phyloP scores from a whole-genome alignment of 2,888 invertebrate genomes.

The Subacronicta megacephala region DNA sequence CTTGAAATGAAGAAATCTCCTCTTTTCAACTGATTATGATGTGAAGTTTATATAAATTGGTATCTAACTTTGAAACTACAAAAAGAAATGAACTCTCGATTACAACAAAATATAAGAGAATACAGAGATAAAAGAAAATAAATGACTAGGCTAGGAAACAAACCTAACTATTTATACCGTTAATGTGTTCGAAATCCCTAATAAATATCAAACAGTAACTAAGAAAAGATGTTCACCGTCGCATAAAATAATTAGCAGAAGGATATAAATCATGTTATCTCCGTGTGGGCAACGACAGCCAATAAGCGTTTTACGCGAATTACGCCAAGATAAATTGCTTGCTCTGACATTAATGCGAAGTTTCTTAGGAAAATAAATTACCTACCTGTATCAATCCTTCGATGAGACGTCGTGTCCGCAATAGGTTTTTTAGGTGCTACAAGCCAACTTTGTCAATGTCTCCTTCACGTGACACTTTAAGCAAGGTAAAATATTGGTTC shows the following conservation, averaged over 20 bases:
- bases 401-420: conserved; percentile 64
- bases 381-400: conserved; percentile 76
- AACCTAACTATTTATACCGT: conserved; percentile 2
- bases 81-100: too few species aligned
- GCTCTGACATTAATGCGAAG: conserved; percentile 81
- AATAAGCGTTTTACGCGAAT: conserved; percentile 85
- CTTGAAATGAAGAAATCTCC: too few species aligned
- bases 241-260: conserved; percentile 71
- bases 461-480: conserved; percentile 48
- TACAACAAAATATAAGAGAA: too few species aligned
- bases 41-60: too few species aligned
- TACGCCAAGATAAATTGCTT: conserved; percentile 83
- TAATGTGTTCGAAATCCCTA: conserved; percentile 16
- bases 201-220: conserved; percentile 46
- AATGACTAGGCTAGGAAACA: neutral
- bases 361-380: conserved; percentile 81
- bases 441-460: conserved; percentile 69
- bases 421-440: conserved; percentile 61
- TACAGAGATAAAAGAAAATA: neutral
- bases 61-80: too few species aligned
- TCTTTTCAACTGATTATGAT: too few species aligned
- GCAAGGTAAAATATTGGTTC: conserved; percentile 47
- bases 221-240: conserved; percentile 53
- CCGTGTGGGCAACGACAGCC: conserved; percentile 79
- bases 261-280: conserved; percentile 77